phyloP scores from a whole-genome alignment of 1,140 invertebrate genomes.

The Drosophila tropicalis region DNA sequence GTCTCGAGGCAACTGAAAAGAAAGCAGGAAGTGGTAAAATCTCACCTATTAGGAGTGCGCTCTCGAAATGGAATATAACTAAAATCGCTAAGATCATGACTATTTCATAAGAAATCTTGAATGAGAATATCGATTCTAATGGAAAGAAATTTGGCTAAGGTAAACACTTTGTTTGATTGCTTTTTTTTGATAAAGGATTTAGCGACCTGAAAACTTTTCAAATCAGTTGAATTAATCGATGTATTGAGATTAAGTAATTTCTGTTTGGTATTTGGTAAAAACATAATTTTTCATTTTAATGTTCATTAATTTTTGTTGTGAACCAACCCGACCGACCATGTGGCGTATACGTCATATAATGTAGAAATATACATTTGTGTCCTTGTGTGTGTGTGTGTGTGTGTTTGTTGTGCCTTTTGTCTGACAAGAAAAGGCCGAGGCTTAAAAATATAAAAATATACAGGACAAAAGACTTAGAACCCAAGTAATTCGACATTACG shows the following conservation, averaged over 20 bases:
- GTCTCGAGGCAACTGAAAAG: no score
- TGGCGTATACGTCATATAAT: conserved; percentile 66
- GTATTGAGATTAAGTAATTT: background rate
- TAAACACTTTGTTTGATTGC: no score
- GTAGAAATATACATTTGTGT: background rate
- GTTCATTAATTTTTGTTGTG: background rate
- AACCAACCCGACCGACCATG: conserved; percentile 15
- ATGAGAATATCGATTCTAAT: no score
- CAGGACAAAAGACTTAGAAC: conserved; percentile 52
- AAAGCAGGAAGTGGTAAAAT: no score
- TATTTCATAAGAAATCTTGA: no score
- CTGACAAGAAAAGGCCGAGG: conserved; percentile 68
- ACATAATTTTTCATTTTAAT: conserved; percentile 11
- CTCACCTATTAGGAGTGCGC: no score
- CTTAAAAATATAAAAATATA: conserved; percentile 61
- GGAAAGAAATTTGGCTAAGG: no score
- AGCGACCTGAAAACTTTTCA: no score
- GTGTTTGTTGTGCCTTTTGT: conserved; percentile 23
- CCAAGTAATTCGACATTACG: conserved; percentile 72
- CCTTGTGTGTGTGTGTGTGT: conserved; percentile 5
- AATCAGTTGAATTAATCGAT: background rate
- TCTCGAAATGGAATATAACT: no score
- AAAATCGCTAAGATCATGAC: no score
- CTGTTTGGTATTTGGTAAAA: background rate
- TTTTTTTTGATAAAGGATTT: no score